Conservation (phyloP, 2,797 vertebrate species). For the Pampus argenteus region DNA sequence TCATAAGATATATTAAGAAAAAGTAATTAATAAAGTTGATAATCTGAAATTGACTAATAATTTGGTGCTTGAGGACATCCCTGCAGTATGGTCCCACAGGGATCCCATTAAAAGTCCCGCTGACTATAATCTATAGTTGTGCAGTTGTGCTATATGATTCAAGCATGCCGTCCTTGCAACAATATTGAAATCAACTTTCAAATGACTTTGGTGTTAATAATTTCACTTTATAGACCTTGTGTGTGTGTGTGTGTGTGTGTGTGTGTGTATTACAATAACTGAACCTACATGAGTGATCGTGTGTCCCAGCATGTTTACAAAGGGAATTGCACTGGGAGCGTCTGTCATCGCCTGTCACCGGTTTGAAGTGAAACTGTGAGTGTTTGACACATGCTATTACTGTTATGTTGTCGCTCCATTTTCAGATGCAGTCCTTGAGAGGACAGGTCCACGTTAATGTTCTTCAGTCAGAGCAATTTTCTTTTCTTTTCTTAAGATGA, state of each 20-base stretch:
- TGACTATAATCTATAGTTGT: constrained; percentile 64
- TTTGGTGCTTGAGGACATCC: constrained; percentile 79
- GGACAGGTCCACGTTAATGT: constrained; percentile 30
- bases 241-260: too few species aligned
- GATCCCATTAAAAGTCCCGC: constrained; percentile 67
- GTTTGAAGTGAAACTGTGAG: constrained; percentile 61
- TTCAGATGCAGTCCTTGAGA: constrained; percentile 37
- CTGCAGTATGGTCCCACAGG: constrained; percentile 65
- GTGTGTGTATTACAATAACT: constrained; percentile 41
- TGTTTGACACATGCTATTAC: constrained; percentile 77
- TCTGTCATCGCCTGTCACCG: constrained; percentile 75
- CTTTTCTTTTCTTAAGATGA: constrained; percentile 14
- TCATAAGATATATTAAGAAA: constrained; percentile 80
- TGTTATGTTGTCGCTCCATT: constrained; percentile 59
- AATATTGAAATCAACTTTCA: constrained; percentile 72
- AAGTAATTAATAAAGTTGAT: constrained; percentile 82
- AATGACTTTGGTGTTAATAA: constrained; percentile 75
- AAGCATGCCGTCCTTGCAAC: constrained; percentile 52
- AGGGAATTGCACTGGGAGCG: constrained; percentile 68
- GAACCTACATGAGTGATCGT: constrained; percentile 41
- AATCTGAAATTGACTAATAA: constrained; percentile 81
- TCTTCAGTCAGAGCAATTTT: constrained; percentile 28
- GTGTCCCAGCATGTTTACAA: constrained; percentile 70
- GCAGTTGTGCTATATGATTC: constrained; percentile 53
- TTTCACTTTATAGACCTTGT: constrained; percentile 57